Base-by-base conservation (phyloP, 2,113 vertebrate species). In the Chrysemys picta region DNA sequence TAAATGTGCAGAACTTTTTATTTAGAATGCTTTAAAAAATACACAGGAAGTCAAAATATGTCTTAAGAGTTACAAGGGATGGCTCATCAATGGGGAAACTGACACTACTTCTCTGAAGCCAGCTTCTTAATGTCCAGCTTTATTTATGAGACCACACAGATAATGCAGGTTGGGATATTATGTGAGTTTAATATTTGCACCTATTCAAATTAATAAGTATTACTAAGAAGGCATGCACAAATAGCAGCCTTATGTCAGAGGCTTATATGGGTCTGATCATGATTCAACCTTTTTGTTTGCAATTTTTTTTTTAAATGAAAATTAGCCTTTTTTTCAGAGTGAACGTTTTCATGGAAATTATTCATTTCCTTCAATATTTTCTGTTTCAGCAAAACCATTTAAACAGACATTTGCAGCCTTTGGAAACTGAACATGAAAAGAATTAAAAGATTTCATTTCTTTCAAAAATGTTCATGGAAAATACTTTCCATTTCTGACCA, bases 131-230 rank as follows among this genome's bases (percentile, higher is more conserved):
- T 3, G 38, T 25, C 65, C 87, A 93, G 0, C 49, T 65, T 89
- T 88, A 89, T 84, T 90, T 93, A 3, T 0, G 69, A n/a, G 75
- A 84, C 83, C 91, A 90, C 65, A 17, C 1, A 52, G 5, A 0
- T 85, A 3, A 42, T 0, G 0, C 0, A 29, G 14, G 5, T 80
- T 27, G 82, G 17, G 47, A 53, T 10, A 0, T 11, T 0, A 0
- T 16, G 1, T 0, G 0, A 16, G 59, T 65, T 42, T n/a, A 21
- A 31, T 2, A 22, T 1, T 42, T 2, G 78, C 25, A 24, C 1
- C 42, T 9, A 1, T 24, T 59, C 16, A 17, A 8, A 6, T 2
- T 47, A 4, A 21, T 5, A 0, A 45, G 21, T 45, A 38, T 21
- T 87, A 24, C 76, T 50, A 85, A 75, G 29, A 31, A 75, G 6